A percentile compares a stretch with the other conserved stretches of the same genome.
These are phyloP conservation scores for Eidolon helvum DNA, from an alignment of 2,113 vertebrate species.

Conservation along the genomic window DNA sequence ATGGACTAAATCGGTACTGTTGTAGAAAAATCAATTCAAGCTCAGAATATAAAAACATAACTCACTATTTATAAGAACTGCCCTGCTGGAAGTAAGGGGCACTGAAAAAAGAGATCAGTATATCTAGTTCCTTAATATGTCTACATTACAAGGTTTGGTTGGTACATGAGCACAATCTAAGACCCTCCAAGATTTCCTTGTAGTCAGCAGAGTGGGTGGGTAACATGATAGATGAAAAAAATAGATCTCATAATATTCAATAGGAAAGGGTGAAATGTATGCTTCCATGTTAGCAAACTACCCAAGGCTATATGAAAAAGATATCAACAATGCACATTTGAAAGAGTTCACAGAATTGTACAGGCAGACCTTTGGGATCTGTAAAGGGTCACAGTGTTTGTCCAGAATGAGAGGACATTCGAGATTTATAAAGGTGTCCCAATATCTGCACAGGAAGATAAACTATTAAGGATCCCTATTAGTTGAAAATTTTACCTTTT, in stretches of 20 bases:
- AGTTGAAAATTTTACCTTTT: not conserved
- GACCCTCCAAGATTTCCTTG: not conserved
- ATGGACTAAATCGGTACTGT: not conserved
- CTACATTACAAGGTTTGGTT: not conserved
- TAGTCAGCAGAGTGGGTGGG: not conserved
- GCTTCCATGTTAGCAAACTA: not conserved
- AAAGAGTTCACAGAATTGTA: not conserved
- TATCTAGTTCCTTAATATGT: not conserved
- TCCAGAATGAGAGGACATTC: not conserved
- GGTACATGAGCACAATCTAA: not conserved
- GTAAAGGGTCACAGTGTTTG: not conserved
- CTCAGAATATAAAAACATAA: constrained; percentile 29
- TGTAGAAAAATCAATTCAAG: not conserved
- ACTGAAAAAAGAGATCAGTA: not conserved
- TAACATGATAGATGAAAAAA: not conserved
- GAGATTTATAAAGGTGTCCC: not conserved
- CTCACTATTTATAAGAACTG: not conserved
- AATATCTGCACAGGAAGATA: not conserved
- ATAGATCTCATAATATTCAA: not conserved
- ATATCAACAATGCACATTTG: too few relatives aligned
- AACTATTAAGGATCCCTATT: not conserved
- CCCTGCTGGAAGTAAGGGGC: not conserved
- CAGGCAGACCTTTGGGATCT: not conserved
- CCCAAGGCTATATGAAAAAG: not conserved
- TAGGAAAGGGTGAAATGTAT: not conserved